Evolutionary conservation across 2,113 vertebrate species (phyloP), one percentile per base, ranked within the genome.

Genomic region (Xenopus tropicalis): DNA sequence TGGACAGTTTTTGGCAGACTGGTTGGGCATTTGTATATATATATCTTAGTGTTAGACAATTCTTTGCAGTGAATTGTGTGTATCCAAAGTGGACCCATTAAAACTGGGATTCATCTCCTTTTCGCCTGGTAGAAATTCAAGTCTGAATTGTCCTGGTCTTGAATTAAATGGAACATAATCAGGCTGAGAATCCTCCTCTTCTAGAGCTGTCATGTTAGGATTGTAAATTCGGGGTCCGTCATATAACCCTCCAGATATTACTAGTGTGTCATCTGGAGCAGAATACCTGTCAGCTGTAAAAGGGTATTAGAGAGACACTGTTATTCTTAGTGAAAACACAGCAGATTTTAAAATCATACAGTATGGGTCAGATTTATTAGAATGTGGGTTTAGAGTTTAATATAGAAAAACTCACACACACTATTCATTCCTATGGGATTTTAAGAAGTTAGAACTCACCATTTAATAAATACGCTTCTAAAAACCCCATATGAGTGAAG

Each of bases 241-340:
- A 56, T 91, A 88, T 59, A 92, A 86, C 72, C 86, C 89, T 81
- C 88, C 85, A 72, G 91, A 89, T 81, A 91, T 86, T 1, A 87
- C 74, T 1, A 91, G 82, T 1, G 85, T 89, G 78, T 90, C 88
- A 19, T 88, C 82, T 52, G 84, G 80, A 52, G 79, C 66, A 22
- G 51, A 63, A 54, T 85, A 88, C n/a, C 71, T 75, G 79, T 84
- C 81, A 83, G 77, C 83, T 84, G 76, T 72, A 70, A 78, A 71
- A 72, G n/a, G 46, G 12, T 14, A 48, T 46, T 1, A 48, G 12
- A 48, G 16, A 48, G 16, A 3, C 11, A 3, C 16, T 14, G 16
- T 48, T 48, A 48, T 48, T 11, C 2, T 48, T 48, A 48, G 12
- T 48, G 6, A 37, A 37, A 37, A 37, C 29, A 37, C 29, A 37